Conservation (phyloP, 37 sponge, comb jelly and placozoan species). For the Amphimedon queenslandica region DNA sequence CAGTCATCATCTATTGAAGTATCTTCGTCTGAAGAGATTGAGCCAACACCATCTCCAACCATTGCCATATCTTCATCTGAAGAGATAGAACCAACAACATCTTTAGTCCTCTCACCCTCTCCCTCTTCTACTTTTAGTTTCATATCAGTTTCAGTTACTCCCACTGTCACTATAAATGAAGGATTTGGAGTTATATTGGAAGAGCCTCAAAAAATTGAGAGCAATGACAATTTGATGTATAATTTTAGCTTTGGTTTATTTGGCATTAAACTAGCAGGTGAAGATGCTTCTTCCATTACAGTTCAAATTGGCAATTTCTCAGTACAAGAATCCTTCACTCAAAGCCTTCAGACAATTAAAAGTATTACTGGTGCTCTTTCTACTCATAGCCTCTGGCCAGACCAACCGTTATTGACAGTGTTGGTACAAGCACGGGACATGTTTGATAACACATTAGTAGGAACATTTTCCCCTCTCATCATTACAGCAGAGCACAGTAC, state of each 20-base stretch:
- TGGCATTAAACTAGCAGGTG: not conserved
- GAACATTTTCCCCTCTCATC: not conserved
- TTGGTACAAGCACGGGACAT: not conserved
- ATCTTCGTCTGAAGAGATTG: not conserved
- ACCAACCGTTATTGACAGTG: not conserved
- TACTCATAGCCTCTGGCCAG: not conserved
- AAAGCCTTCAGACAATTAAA: not conserved
- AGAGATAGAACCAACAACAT: not conserved
- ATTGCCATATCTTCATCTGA: not conserved
- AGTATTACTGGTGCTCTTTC: not conserved
- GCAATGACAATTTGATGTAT: not conserved
- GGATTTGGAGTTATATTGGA: constrained; percentile 1
- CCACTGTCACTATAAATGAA: not conserved
- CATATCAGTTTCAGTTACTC: not conserved
- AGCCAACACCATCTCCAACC: not conserved
- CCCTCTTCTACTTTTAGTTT: not conserved
- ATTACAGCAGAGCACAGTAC: not conserved
- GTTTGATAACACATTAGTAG: not conserved
- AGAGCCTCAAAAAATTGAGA: not conserved
- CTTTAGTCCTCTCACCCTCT: not conserved
- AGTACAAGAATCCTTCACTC: not conserved
- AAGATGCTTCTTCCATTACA: not conserved
- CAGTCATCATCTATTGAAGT: not conserved
- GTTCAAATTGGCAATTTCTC: not conserved
- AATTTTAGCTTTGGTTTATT: constrained; percentile 1